Base-by-base conservation (phyloP, 2,113 vertebrate genomes). In the Hipposideros armiger region DNA sequence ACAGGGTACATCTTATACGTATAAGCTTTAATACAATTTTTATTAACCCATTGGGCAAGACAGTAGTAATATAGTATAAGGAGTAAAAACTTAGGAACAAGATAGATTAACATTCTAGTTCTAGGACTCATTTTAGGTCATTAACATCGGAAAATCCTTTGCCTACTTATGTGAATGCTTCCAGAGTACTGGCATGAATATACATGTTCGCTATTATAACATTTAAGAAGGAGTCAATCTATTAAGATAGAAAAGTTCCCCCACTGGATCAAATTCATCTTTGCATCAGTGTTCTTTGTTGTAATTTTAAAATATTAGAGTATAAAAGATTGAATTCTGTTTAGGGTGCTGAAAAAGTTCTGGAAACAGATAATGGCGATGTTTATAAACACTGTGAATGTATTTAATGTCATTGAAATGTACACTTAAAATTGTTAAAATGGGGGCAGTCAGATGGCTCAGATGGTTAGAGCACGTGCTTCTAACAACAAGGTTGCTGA, bases 291-390 rank as follows among this genome's bases (percentile, higher is more conserved):
- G 36, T 78, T 96, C 83, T 83, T 83, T 50, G 13, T 64, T 36
- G 26, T 47, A 24, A 85, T 62, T 77, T 74, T 50, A 30, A 91
- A 67, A 94, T 30, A 50, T 62, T 52, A 26, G 52, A 77, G 30
- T 28, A 77, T 83, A 70, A 83, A 76, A 77, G 70, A 82, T 74
- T 74, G 30, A 88, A 52, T 96, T 50, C 36, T 81, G 4, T 67
- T 82, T 58, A 4, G 50, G 58, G 20, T 87, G 76, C 73, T 50
- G 19, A 74, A 81, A 66, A 64, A 45, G 45, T 82, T 62, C 66
- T 42, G 42, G 66, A 73, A 81, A 73, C 50, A 76, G 16, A 60
- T 22, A 47, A 67, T n/a, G 32, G 30, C 50, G 60, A 40, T 40
- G 13, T 6, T 74, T 40, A 84, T 58, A 76, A 67, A 77, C 24